Percentiles rank a stretch among this genome's conserved stretches.
Conservation (phyloP, 2,113 vertebrate species). For the Elephantulus edwardii region DNA sequence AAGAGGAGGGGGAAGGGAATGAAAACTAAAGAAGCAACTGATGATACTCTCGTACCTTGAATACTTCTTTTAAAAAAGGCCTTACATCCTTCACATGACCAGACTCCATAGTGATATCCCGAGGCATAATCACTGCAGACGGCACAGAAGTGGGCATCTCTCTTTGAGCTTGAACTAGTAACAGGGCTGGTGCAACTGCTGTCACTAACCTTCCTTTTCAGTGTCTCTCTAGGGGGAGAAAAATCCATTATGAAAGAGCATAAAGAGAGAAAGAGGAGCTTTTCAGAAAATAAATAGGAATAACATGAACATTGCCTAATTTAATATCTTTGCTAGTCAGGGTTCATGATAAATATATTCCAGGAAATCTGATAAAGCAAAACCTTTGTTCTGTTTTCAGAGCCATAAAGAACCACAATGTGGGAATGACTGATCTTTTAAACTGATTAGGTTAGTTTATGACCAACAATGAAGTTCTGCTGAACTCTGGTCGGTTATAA, state of each 20-base stretch:
- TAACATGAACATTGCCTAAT: not conserved
- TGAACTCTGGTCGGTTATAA: not conserved
- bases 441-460: not conserved
- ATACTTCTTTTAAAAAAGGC: conserved; percentile 99
- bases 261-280: not conserved
- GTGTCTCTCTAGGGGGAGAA: conserved; percentile 84
- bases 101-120: conserved; percentile 99
- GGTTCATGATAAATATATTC: not conserved
- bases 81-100: conserved; percentile 99
- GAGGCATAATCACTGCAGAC: conserved; percentile 99
- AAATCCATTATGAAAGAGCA: conserved; percentile 49
- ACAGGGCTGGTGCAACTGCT: conserved; percentile 82
- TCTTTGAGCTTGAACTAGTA: conserved; percentile 85
- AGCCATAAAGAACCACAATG: not conserved
- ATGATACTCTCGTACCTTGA: conserved; percentile 89
- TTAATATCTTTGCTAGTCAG: not conserved
- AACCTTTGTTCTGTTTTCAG: not conserved
- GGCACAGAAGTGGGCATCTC: conserved; percentile 94
- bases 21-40: conserved; percentile 40
- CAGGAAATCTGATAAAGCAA: not conserved
- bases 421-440: not conserved
- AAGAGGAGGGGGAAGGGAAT: conserved; percentile 24
- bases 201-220: conserved; percentile 84
- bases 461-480: too few relatives aligned
- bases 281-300: not conserved